Evolutionary conservation across 2,888 invertebrate species (phyloP).

Genomic region (Aporophyla lueneburgensis): DNA sequence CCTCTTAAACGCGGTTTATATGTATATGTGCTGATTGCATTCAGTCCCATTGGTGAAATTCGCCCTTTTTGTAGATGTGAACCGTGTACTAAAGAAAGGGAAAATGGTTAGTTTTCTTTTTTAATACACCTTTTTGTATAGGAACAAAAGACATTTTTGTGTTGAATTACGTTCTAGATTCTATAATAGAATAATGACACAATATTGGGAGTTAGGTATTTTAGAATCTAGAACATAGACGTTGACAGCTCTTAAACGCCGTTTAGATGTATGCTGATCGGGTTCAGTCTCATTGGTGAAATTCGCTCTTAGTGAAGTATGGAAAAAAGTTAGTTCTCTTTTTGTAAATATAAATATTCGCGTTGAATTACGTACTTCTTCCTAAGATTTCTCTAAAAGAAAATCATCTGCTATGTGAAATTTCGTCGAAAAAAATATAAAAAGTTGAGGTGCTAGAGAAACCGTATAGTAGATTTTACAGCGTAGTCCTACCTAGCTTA

Average conservation of each 20-base stretch:
- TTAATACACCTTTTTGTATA: too few relatives aligned
- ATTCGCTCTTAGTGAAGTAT: not conserved
- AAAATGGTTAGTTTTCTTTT: too few relatives aligned
- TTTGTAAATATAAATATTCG: too few relatives aligned
- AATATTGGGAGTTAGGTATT: too few relatives aligned
- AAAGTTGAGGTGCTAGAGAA: not conserved
- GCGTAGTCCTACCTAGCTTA: too few relatives aligned
- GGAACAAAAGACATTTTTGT: too few relatives aligned
- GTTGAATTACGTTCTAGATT: too few relatives aligned
- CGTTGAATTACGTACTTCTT: not conserved
- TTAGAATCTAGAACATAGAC: too few relatives aligned
- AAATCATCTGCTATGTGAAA: not conserved
- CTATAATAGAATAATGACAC: too few relatives aligned
- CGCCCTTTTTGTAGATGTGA: not conserved
- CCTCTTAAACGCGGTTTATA: too few relatives aligned
- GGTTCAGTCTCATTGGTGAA: not conserved
- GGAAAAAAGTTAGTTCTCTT: not conserved
- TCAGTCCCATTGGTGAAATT: not conserved
- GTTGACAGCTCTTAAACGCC: not conserved
- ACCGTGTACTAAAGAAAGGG: too few relatives aligned
- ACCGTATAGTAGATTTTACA: not conserved
- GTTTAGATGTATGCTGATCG: not conserved
- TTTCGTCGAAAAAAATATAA: not conserved
- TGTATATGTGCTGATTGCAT: not conserved
- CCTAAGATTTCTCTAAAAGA: not conserved